A percentile compares a stretch with the other conserved stretches of the same genome.
Conservation (phyloP, 2,888 invertebrate genomes). For the Heliconius charithonia region DNA sequence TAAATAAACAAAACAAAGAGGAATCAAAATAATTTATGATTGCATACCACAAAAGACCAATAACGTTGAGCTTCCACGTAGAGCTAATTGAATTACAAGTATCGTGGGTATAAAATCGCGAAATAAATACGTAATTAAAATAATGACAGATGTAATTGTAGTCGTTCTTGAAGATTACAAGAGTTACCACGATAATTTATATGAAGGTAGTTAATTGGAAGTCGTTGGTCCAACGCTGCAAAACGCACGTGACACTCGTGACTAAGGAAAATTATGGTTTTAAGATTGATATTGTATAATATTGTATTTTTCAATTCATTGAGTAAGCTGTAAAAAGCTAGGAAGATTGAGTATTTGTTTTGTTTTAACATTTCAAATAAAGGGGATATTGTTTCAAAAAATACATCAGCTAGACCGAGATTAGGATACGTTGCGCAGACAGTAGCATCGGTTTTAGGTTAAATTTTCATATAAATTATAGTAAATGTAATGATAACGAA, state of each 20-base stretch:
- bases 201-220: conserved; percentile 24
- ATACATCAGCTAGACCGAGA: no score
- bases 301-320: neutral
- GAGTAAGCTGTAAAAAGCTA: neutral
- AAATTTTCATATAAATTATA: no score
- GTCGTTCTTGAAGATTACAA: conserved; percentile 17
- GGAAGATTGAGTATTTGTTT: neutral
- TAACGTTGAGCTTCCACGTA: conserved; percentile 15
- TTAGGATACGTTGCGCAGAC: no score
- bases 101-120: neutral
- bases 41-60: neutral
- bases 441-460: no score
- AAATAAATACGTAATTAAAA: conserved; percentile 23
- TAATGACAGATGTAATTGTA: conserved; percentile 26
- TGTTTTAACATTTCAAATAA: no score
- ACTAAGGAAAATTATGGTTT: neutral
- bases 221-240: conserved; percentile 11
- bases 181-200: conserved; percentile 15
- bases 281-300: neutral
- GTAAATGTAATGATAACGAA: no score
- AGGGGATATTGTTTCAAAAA: no score
- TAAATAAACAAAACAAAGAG: neutral
- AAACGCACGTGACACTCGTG: conserved; percentile 4
- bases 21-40: conserved; percentile 1
- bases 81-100: conserved; percentile 15